Conservation (phyloP, 2,888 invertebrate genomes). For the Macrophya alboannulata region DNA sequence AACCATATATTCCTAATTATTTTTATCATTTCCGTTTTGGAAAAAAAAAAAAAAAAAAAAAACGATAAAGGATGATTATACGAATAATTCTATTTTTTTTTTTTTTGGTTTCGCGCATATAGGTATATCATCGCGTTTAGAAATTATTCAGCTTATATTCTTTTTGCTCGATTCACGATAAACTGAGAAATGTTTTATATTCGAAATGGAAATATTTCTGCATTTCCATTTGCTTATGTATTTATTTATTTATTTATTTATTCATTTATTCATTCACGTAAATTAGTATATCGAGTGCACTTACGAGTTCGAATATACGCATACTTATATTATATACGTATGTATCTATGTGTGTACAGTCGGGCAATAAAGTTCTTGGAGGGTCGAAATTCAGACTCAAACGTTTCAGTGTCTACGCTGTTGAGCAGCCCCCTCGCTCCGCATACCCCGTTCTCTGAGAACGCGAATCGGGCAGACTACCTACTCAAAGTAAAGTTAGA, state of each 20-base stretch:
- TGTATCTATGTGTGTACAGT: no score
- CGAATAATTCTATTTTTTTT: neutral
- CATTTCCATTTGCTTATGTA: neutral
- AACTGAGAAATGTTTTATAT: neutral
- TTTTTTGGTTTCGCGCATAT: neutral
- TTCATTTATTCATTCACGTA: neutral
- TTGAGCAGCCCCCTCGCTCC: no score
- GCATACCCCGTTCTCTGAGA: no score
- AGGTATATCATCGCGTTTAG: neutral
- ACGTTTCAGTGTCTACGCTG: no score
- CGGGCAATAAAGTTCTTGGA: no score
- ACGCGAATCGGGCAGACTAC: no score
- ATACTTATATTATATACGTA: neutral
- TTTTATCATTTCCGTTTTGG: neutral
- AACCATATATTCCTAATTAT: neutral
- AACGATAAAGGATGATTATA: no score
- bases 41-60: no score
- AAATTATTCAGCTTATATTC: neutral
- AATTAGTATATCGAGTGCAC: neutral
- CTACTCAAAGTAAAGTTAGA: no score
- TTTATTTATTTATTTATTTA: neutral
- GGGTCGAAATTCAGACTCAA: no score
- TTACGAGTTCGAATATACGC: neutral
- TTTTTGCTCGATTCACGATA: neutral
- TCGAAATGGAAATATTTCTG: neutral